Base-by-base conservation (phyloP, 1,140 invertebrate genomes). In the Subanguina moxae region DNA sequence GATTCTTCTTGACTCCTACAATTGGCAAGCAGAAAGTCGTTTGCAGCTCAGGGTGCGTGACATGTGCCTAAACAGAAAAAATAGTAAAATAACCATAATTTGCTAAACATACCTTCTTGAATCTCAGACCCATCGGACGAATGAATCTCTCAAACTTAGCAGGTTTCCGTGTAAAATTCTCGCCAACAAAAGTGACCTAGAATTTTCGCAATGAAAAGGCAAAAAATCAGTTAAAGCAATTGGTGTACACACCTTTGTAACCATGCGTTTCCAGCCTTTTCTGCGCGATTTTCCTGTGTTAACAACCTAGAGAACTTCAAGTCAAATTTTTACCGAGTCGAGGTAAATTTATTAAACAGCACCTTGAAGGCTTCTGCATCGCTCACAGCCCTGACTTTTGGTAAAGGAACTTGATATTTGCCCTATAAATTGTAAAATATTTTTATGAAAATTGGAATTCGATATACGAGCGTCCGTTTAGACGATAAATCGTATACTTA, bases 71-170 rank as follows among this genome's bases (percentile, higher is more conserved):
- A 70, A 78, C 57, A 21, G 17, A 42, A 65, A 57, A 64, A 56
- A 5, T 56, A 56, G 21, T 13, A 56, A 46, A 46, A 56, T 56
- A 23, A 23, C 3, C 13, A 23, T 13, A 56, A 56, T 5, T 5
- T 5, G 32, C 42, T 52, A n/a, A 21, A 57, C 43, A 45, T 38
- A 81, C 76, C 67, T 82, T 82, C 75, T 94, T 95, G 78, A 94
- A 95, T 57, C 93, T 85, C 0, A 96, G 82, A 5, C 90, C 94
- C 96, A 98, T 99, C 0, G 96, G 96, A 73, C 96, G 85, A 66
- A 99, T 98, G 82, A 99, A 99, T 69, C 96, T 87, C 84, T 99
- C 96, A 86, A 95, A 99, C 82, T 99, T 99, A 0, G 95, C 95
- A 62, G 96, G 96, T 86, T 99, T 99, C 57, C 96, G 86, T 0